Evolutionary conservation across 2,113 vertebrate genomes (phyloP), one percentile per base, ranked within the genome.

Genomic region (Brachionichthys hirsutus): DNA sequence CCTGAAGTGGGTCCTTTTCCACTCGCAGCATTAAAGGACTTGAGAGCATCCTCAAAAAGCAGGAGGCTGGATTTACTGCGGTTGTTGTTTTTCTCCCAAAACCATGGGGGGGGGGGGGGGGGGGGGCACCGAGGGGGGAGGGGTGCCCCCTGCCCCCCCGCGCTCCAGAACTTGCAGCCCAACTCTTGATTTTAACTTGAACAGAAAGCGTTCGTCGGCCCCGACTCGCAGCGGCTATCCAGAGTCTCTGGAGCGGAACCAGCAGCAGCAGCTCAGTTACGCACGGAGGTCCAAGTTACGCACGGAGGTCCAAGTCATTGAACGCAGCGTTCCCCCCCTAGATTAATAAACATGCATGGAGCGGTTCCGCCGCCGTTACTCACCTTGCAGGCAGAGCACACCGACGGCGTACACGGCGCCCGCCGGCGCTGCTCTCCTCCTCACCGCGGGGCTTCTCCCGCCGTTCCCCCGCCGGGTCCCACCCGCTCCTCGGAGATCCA

Each of bases 331-430:
- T 30, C 24, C 24, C n/a, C n/a, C n/a, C n/a, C n/a, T n/a, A n/a
- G n/a, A n/a, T n/a, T n/a, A n/a, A n/a, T n/a, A n/a, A n/a, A n/a
- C n/a, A n/a, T n/a, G n/a, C n/a, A n/a, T n/a, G n/a, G n/a, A n/a
- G n/a, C n/a, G n/a, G n/a, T n/a, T n/a, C n/a, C 4, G 24, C 24
- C 24, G 4, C 8, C 3, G 36, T 12, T 38, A 38, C 36, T 10
- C 12, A 92, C 91, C 91, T 84, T 89, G 83, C 30, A 86, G 59
- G 70, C 57, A 87, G 70, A 92, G n/a, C 4, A 92, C 14, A 69
- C 54, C 83, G 38, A 78, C 13, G 4, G 70, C 46, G 57, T 40
- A 61, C 54, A 83, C 35, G 30, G 66, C 15, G 15, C 62, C 66
- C 62, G 55, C 17, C 51, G 76, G 62, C 48, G 52, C 2, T 62